These are phyloP conservation scores for Ahaetulla prasina DNA, from an alignment of 2,113 vertebrate species.

Conservation along the genomic window DNA sequence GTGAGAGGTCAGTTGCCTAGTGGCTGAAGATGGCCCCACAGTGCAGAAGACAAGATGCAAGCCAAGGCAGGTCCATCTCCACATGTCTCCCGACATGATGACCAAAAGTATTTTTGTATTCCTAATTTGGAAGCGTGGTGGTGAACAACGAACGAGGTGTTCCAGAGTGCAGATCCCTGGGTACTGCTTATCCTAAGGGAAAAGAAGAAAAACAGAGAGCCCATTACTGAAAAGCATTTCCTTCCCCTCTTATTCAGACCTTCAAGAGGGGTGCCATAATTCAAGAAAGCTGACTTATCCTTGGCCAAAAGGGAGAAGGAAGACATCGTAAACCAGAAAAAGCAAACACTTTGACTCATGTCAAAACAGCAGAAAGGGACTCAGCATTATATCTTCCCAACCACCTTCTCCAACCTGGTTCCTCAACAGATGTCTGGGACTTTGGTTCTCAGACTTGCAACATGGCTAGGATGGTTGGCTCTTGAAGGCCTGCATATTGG, in stretches of 20 bases:
- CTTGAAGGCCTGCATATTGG: not conserved
- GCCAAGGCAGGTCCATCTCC: conserved; percentile 81
- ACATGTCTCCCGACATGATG: conserved; percentile 62
- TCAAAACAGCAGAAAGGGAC: not conserved
- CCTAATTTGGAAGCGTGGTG: conserved; percentile 40
- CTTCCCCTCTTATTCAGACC: conserved; percentile 47
- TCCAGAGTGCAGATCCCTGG: conserved; percentile 66
- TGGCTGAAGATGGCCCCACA: conserved; percentile 68
- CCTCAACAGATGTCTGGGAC: no score
- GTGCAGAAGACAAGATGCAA: conserved; percentile 81
- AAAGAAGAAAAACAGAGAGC: conserved; percentile 49
- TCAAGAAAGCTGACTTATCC: conserved; percentile 42
- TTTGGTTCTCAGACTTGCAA: not conserved
- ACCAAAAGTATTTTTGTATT: conserved; percentile 51
- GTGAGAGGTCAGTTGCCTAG: conserved; percentile 70
- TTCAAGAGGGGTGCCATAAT: conserved; percentile 47
- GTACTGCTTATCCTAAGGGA: conserved; percentile 53
- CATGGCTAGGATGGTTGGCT: not conserved
- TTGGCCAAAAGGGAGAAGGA: conserved; percentile 51
- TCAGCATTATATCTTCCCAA: not conserved
- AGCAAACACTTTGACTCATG: conserved; percentile 8
- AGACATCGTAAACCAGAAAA: conserved; percentile 5
- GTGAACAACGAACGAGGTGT: conserved; percentile 47
- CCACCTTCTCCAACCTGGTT: not conserved
- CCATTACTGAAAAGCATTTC: conserved; percentile 46